A percentile compares a stretch with the other conserved stretches of the same genome.
Conservation (phyloP, 2,888 invertebrate genomes). For the Melitaea athalia region DNA sequence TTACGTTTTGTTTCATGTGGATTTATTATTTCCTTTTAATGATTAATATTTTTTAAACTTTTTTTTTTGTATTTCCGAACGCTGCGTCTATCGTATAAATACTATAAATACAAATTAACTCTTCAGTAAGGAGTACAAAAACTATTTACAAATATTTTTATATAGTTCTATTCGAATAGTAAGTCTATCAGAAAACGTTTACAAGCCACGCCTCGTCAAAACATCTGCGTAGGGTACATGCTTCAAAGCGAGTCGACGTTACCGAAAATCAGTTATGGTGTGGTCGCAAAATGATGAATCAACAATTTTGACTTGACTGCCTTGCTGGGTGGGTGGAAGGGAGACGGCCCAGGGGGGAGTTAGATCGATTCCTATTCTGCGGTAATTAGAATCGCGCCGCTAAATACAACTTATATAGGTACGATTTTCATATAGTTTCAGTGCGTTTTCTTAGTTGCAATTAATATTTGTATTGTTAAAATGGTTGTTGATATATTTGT, state of each 20-base stretch:
- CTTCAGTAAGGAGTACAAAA: neutral
- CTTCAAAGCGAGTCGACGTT: conserved; percentile 32
- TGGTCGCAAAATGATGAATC: conserved; percentile 50
- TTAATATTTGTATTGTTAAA: neutral
- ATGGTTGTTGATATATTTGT: neutral
- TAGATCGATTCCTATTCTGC: conserved; percentile 79
- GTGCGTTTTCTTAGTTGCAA: conserved; percentile 11
- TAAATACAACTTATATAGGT: conserved; percentile 35
- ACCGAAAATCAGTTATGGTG: conserved; percentile 46
- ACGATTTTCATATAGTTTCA: conserved; percentile 19
- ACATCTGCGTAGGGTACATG: conserved; percentile 25
- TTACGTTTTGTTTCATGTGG: no score
- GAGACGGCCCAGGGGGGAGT: conserved; percentile 52
- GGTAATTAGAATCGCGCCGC: conserved; percentile 75
- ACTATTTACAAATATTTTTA: no score
- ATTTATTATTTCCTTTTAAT: neutral
- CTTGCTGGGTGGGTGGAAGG: conserved; percentile 49
- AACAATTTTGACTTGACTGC: conserved; percentile 55
- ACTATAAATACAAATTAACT: no score
- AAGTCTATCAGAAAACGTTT: conserved; percentile 5
- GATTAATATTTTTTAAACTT: no score
- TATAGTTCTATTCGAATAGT: no score
- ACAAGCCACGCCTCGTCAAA: conserved; percentile 20
- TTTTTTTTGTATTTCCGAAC: no score
- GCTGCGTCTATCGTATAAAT: no score